Percentiles rank a stretch among this genome's conserved stretches.
Conservation (phyloP, 92 coral and sea anemone genomes). For the Paramuricea clavata region DNA sequence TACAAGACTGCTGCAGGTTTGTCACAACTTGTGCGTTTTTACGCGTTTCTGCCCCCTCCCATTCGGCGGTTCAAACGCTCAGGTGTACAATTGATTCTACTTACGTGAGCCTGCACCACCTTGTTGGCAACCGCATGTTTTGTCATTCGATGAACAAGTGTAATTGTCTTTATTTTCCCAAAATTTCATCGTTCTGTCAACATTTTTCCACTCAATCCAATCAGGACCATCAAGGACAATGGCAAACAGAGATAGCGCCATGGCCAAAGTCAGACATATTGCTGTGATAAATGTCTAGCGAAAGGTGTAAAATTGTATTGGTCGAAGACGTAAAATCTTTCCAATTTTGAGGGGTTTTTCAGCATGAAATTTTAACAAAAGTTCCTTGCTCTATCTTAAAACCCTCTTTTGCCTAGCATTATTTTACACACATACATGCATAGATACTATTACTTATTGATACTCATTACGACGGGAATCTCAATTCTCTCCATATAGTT, state of each 20-base stretch:
- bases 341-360: neutral
- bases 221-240: conserved; percentile 40
- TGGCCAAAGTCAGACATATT: neutral
- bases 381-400: no score
- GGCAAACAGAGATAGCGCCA: conserved; percentile 40
- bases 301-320: neutral
- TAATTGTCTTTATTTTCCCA: conserved; percentile 25
- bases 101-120: conserved; percentile 3
- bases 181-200: conserved; percentile 26
- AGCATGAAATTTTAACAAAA: no score
- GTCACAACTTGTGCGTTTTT: no score
- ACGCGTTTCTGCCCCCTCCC: no score
- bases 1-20: no score
- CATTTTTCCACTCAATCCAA: conserved; percentile 44
- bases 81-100: neutral
- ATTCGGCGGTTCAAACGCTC: no score
- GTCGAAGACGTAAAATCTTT: neutral
- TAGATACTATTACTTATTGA: no score
- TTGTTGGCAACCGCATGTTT: conserved; percentile 26
- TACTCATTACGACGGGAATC: no score
- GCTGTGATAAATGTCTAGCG: conserved; percentile 29
- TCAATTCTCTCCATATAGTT: no score
- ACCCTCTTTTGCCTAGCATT: no score
- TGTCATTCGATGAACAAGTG: neutral
- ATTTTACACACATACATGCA: no score